Percentiles rank a stretch among this genome's conserved stretches.
Conservation (phyloP, 2,113 vertebrate species). For the Brachionichthys hirsutus region DNA sequence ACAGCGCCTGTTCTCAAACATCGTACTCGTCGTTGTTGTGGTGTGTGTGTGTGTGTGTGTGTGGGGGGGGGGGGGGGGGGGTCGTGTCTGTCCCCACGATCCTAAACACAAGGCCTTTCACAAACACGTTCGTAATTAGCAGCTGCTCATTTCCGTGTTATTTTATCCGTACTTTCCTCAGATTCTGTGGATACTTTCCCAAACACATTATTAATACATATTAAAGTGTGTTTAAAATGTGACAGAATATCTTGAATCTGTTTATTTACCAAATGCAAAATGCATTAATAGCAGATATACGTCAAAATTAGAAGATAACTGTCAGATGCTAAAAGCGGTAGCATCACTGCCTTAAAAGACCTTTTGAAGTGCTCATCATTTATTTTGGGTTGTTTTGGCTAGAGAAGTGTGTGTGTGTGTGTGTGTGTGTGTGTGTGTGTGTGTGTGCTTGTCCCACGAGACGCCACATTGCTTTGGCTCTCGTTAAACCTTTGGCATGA, state of each 20-base stretch:
- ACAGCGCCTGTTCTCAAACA: constrained; percentile 62
- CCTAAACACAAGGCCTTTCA: constrained; percentile 44
- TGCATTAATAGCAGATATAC: constrained; percentile 37
- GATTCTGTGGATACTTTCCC: constrained; percentile 18
- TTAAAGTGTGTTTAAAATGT: constrained; percentile 25
- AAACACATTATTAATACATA: constrained; percentile 23
- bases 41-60: background rate
- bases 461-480: constrained; percentile 44
- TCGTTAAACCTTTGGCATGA: constrained; percentile 46
- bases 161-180: constrained; percentile 30
- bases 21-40: constrained; percentile 45
- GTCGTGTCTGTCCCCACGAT: constrained; percentile 43
- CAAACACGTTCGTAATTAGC: constrained; percentile 52
- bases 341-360: constrained; percentile 51
- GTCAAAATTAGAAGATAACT: constrained; percentile 43
- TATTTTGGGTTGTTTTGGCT: constrained; percentile 61
- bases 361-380: constrained; percentile 54
- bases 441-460: constrained; percentile 19
- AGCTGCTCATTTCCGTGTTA: constrained; percentile 41
- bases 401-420: constrained; percentile 20
- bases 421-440: background rate
- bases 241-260: constrained; percentile 19
- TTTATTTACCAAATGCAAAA: constrained; percentile 32
- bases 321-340: constrained; percentile 49
- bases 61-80: constrained; percentile 13